A percentile compares a stretch with the other conserved stretches of the same genome.
These are phyloP conservation scores for Mythimna ferrago DNA, from an alignment of 2,888 invertebrate genomes.

Conservation along the genomic window DNA sequence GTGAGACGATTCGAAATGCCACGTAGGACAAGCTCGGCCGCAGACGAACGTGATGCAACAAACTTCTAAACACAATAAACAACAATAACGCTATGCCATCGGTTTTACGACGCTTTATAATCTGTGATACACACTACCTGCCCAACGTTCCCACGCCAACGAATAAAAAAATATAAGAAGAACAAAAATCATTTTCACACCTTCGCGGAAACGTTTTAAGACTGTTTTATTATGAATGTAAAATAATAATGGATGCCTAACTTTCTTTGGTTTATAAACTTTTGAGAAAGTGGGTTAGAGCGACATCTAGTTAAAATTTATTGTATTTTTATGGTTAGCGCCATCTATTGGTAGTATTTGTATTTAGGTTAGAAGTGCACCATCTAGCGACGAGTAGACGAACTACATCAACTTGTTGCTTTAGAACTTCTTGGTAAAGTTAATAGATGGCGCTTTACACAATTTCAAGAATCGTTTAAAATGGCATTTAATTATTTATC, in stretches of 20 bases:
- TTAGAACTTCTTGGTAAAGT: background rate
- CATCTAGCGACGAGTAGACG: conserved; percentile 8
- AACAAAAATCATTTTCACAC: conserved; percentile 90
- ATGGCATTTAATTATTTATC: background rate
- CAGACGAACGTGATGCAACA: conserved; percentile 66
- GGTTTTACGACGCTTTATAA: conserved; percentile 73
- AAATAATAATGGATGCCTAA: conserved; percentile 85
- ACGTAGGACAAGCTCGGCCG: conserved; percentile 54
- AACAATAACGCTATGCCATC: conserved; percentile 65
- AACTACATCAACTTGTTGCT: conserved; percentile 6
- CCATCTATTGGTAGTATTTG: conserved; percentile 29
- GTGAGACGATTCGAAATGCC: conserved; percentile 64
- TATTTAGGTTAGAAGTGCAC: background rate
- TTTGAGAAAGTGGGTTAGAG: conserved; percentile 59
- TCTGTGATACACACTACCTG: conserved; percentile 77
- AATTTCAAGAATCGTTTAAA: background rate
- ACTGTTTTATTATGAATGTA: conserved; percentile 85
- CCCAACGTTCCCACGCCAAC: conserved; percentile 84
- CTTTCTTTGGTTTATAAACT: conserved; percentile 75
- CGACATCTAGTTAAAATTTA: conserved; percentile 75
- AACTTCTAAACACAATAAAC: conserved; percentile 66
- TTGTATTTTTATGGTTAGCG: conserved; percentile 13
- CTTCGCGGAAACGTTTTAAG: conserved; percentile 86
- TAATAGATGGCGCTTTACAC: conserved; percentile 36
- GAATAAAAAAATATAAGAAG: conserved; percentile 74